These are phyloP conservation scores for Leptopterna dolabrata DNA, from an alignment of 2,888 invertebrate species.

Conservation along the genomic window DNA sequence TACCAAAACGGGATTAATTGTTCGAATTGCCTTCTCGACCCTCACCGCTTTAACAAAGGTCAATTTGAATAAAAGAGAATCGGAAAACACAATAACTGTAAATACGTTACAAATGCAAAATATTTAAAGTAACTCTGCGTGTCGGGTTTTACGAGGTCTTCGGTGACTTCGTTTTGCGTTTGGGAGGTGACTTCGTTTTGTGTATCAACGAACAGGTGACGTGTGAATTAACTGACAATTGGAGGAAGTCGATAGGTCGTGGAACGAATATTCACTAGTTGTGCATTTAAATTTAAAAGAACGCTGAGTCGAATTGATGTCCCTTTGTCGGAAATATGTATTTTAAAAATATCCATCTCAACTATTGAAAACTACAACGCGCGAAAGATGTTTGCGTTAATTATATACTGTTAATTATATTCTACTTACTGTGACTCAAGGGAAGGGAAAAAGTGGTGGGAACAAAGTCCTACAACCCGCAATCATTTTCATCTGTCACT, in stretches of 20 bases:
- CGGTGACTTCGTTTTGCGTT: neutral
- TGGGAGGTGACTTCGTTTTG: neutral
- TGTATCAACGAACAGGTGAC: neutral
- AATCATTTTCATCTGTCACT: neutral
- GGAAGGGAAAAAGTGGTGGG: no score
- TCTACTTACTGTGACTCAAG: no score
- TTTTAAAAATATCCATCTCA: no score
- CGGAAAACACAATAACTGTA: neutral
- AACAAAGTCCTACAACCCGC: neutral
- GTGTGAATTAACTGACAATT: neutral
- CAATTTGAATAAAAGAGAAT: neutral
- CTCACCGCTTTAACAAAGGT: neutral
- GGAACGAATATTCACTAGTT: neutral
- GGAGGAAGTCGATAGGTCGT: neutral
- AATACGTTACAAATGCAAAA: conserved; percentile 3
- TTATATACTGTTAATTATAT: no score
- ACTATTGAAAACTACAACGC: no score
- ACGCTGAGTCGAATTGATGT: no score
- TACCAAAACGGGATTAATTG: neutral
- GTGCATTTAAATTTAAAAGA: no score
- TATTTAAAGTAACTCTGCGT: neutral
- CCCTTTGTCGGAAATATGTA: no score
- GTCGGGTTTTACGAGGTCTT: neutral
- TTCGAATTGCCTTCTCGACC: neutral
- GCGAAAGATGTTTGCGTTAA: no score